phyloP scores from a whole-genome alignment of 2,797 vertebrate species.

The Pelochelys cantorii region DNA sequence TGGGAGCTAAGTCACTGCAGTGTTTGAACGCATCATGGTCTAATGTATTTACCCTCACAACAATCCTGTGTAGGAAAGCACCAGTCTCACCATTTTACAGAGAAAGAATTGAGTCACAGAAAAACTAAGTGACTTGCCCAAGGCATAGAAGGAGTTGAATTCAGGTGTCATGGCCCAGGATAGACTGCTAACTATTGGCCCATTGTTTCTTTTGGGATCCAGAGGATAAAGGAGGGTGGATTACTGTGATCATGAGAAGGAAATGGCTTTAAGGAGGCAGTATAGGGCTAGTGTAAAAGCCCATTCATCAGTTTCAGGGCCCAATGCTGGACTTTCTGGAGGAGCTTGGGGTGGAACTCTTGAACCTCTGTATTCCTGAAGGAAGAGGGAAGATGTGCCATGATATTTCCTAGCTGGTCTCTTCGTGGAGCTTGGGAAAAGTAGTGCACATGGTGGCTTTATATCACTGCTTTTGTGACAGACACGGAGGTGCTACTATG shows the following conservation, averaged over 20 bases:
- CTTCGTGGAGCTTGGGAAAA: background rate
- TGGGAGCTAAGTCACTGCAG: background rate
- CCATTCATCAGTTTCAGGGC: background rate
- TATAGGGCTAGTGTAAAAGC: background rate
- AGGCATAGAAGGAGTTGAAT: background rate
- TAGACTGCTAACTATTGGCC: background rate
- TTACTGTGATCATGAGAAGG: background rate
- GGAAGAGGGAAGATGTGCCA: background rate
- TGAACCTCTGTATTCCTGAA: background rate
- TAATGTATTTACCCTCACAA: background rate
- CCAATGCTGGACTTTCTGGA: background rate
- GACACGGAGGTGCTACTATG: background rate
- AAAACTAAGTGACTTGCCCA: background rate
- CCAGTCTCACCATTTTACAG: background rate
- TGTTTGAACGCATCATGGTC: background rate
- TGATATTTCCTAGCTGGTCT: background rate
- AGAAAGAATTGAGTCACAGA: background rate
- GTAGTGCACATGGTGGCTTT: background rate
- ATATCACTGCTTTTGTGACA: background rate
- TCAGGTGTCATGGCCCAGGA: background rate
- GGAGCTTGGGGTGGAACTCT: background rate
- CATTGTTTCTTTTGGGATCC: background rate
- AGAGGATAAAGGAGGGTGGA: background rate
- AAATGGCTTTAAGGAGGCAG: rapidly evolving
- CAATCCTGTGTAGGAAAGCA: background rate